Conservation (phyloP, 2,797 vertebrate genomes). For the Microctenopoma lineatum region DNA sequence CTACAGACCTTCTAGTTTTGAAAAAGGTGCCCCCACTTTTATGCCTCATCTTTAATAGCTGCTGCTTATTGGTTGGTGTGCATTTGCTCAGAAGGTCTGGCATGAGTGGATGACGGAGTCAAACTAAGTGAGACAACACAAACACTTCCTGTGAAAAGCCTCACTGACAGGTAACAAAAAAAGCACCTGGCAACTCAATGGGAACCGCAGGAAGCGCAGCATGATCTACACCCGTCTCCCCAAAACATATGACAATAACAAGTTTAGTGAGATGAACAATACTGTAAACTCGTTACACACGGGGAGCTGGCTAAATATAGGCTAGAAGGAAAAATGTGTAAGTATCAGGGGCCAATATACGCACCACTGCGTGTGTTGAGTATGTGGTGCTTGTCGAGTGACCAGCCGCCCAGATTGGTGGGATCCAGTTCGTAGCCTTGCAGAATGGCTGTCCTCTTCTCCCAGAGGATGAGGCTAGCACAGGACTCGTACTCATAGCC, state of each 20-base stretch:
- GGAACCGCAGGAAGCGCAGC: slow-evolving; percentile 34
- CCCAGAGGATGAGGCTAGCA: slow-evolving; percentile 95
- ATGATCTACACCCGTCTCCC: slow-evolving; percentile 17
- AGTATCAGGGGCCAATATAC: slow-evolving; percentile 44
- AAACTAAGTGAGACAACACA: slow-evolving; percentile 45
- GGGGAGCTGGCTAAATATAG: slow-evolving; percentile 38
- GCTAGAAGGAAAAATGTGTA: slow-evolving; percentile 1
- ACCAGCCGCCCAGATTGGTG: slow-evolving; percentile 96
- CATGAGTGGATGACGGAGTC: slow-evolving; percentile 22
- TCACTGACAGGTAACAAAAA: slow-evolving; percentile 45
- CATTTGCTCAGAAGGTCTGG: slow-evolving; percentile 14
- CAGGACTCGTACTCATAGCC: slow-evolving; percentile 99
- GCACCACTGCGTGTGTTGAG: slow-evolving; percentile 95
- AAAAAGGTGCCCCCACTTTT: not conserved
- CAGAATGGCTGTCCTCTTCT: slow-evolving; percentile 94
- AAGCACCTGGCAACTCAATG: slow-evolving; percentile 28
- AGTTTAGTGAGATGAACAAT: slow-evolving; percentile 33
- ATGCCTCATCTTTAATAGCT: slow-evolving; percentile 2
- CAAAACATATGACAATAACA: slow-evolving; percentile 41
- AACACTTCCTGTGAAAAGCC: slow-evolving; percentile 53
- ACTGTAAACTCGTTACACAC: slow-evolving; percentile 26
- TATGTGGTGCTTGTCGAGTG: slow-evolving; percentile 95
- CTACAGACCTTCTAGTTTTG: not conserved
- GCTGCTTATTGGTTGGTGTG: slow-evolving; percentile 22
- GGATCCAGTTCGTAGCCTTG: slow-evolving; percentile 98